Base-by-base conservation (phyloP, 1,140 invertebrate species). In the Chlorops oryzae region DNA sequence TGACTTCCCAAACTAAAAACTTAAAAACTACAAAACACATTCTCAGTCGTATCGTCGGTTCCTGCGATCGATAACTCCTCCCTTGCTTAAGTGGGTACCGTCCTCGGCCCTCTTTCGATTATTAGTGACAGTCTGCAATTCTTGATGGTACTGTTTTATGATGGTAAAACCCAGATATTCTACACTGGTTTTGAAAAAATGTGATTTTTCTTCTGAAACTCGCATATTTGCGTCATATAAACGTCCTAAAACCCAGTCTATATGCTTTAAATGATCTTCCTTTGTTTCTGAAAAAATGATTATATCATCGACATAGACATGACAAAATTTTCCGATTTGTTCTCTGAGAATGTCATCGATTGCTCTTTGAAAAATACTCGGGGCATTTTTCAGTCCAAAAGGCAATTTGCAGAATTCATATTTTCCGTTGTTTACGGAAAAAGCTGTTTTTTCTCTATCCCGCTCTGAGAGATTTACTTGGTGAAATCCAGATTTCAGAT, bases 141-240 rank as follows among this genome's bases (percentile, higher is more conserved):
- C n/a, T n/a, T n/a, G n/a, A n/a, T n/a, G n/a, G n/a, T n/a, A n/a
- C n/a, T n/a, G n/a, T n/a, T n/a, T n/a, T n/a, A n/a, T n/a, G n/a
- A n/a, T n/a, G n/a, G n/a, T 39, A 24, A 54, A 59, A 2, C 47
- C 54, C 3, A 51, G 18, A 22, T 28, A 55, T 43, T 50, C 15
- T n/a, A 52, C 40, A 22, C 64, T 50, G 7, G 37, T 48, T 25
- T 59, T 50, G n/a, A 58, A 66, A 54, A 58, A 78, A 75, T 68
- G 45, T 32, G 65, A 73, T 58, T 78, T 77, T 51, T 63, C 49
- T 3, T 69, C 50, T 24, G 75, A 77, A 5, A 78, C 58, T 37
- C 72, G 77, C 5, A 79, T 52, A 18, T 65, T 63, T 12, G 58
- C 51, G 15, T 54, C 37, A 3, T 78, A 55, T 22, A 60, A 53